Evolutionary conservation across 2,888 invertebrate species (phyloP).

Genomic region (Hydraecia micacea): DNA sequence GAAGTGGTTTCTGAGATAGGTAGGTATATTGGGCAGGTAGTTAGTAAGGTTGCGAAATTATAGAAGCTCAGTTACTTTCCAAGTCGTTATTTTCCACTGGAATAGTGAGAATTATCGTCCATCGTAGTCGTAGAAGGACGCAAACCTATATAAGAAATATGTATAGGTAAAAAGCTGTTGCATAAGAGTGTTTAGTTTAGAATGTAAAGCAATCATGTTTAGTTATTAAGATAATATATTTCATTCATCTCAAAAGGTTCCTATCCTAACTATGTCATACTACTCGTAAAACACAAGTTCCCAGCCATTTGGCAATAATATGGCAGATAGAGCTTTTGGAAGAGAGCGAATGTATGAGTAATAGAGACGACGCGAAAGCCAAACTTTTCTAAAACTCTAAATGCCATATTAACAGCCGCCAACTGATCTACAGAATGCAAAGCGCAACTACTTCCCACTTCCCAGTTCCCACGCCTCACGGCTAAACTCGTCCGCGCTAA

Average conservation of each 20-base stretch:
- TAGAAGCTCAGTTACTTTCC: background rate
- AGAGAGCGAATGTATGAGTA: background rate
- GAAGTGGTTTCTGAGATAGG: background rate
- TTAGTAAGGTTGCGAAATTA: background rate
- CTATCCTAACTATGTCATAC: background rate
- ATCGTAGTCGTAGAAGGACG: background rate
- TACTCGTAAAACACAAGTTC: background rate
- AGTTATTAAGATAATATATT: background rate
- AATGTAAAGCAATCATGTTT: background rate
- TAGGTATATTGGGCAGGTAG: background rate
- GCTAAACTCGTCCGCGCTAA: conserved; percentile 23
- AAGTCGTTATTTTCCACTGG: background rate
- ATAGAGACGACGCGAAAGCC: background rate
- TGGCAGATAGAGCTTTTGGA: background rate
- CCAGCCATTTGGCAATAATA: background rate
- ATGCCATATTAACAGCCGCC: background rate
- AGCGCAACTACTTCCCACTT: background rate
- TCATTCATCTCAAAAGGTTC: background rate
- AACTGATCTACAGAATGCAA: conserved; percentile 8
- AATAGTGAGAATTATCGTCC: too few relatives aligned
- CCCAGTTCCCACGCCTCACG: conserved; percentile 5
- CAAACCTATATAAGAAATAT: background rate
- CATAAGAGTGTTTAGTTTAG: background rate
- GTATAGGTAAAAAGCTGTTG: background rate
- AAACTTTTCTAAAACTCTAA: background rate